Base-by-base conservation (phyloP, 2,888 invertebrate species). In the Ornithoptera priamus region DNA sequence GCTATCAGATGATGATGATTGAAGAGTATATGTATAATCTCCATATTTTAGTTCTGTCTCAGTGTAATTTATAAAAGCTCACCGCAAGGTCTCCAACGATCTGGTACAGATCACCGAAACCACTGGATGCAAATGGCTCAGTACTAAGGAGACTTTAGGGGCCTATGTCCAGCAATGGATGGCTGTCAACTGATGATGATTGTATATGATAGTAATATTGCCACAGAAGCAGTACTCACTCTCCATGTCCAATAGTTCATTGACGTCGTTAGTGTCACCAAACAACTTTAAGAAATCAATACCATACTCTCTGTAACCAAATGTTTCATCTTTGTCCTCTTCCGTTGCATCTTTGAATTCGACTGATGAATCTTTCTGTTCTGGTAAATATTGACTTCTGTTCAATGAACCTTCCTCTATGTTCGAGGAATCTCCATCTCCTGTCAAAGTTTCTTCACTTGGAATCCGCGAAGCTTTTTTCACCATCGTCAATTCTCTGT, bases 241-340 rank as follows among this genome's bases (percentile, higher is more conserved):
- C 75, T 93, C 90, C 65, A 75, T 69, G 79, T 92, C 89, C 73
- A 92, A 76, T 1, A 88, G 68, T 58, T 88, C 85, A 59, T 89
- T 89, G 15, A 93, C 76, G 42, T 93, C 90, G 69, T 87, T 89
- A 7, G 82, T 85, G 36, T 72, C 85, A 2, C 90, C 91, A 64
- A 90, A 92, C 18, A 92, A 76, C 74, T 87, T 87, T 10, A 87
- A 72, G 71, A 81, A 85, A 70, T 84, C 83, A 7, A 79, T 63
- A 62, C 79, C 80, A 15, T 68, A 74, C 7, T 42, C 57, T 17
- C 72, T 68, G 20, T 70, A 62, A 8, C 62, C 62, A 39, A 71
- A 62, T 1, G 58, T 53, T 63, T 53, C 62, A 1, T 72, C 68
- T 3, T 39, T 50, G 36, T 22, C 57, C 20, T 57, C 57, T 20